phyloP scores from a whole-genome alignment of 1,140 invertebrate genomes.

The Sinella curviseta region DNA sequence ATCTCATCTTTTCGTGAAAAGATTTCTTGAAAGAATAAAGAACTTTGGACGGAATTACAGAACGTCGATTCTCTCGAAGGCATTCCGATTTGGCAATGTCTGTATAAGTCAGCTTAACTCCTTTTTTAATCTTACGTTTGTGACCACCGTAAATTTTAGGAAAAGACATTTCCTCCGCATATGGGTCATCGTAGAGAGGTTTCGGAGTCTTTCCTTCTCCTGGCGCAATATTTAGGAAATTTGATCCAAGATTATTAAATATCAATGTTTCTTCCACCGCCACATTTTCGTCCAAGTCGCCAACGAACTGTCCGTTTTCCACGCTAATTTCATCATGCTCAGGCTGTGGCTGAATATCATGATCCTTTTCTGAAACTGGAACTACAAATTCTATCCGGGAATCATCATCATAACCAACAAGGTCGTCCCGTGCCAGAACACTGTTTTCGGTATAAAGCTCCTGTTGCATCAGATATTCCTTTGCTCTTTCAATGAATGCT shows the following conservation, averaged over 20 bases:
- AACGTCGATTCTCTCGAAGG: constrained; percentile 13
- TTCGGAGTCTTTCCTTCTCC: constrained; percentile 32
- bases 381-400: too few species aligned
- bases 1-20: constrained; percentile 32
- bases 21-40: constrained; percentile 12
- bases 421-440: neutral
- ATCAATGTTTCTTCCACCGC: too few species aligned
- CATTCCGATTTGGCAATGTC: constrained; percentile 28
- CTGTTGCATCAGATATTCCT: constrained; percentile 24
- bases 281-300: constrained; percentile 6
- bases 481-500: constrained; percentile 14
- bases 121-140: constrained; percentile 32
- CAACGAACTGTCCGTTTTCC: too few species aligned
- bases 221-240: constrained; percentile 30
- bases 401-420: too few species aligned
- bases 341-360: too few species aligned
- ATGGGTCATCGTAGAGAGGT: neutral
- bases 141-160: constrained; percentile 50
- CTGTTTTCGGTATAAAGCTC: constrained; percentile 26
- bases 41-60: neutral
- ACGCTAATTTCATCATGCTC: too few species aligned
- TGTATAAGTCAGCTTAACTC: constrained; percentile 33
- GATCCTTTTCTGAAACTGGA: too few species aligned
- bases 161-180: constrained; percentile 51
- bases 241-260: too few species aligned